phyloP scores from a whole-genome alignment of 2,113 vertebrate genomes.

The Fulica atra region DNA sequence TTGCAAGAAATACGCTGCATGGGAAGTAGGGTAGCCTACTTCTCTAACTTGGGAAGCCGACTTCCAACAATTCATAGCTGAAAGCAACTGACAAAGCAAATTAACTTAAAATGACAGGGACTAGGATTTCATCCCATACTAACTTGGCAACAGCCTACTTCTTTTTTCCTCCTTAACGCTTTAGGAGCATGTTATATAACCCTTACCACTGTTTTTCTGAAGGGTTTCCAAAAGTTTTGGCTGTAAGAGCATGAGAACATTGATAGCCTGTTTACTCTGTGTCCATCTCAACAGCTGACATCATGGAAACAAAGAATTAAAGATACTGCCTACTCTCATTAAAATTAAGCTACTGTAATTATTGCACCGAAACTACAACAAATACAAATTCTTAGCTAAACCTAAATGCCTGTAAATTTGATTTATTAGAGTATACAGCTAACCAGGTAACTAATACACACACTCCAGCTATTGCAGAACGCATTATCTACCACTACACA shows the following conservation, averaged over 20 bases:
- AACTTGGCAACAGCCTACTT: not conserved
- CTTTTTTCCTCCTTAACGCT: not conserved
- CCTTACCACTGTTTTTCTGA: not conserved
- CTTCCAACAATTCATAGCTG: not conserved
- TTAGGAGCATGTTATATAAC: not conserved
- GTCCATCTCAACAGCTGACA: not conserved
- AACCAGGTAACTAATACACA: not conserved
- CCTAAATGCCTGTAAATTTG: not conserved
- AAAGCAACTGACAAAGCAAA: conserved; percentile 1
- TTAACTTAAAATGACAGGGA: not conserved
- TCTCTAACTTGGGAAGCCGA: not conserved
- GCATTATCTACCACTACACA: not conserved
- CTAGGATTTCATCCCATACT: not conserved
- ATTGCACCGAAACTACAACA: not conserved
- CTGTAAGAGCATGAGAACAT: not conserved
- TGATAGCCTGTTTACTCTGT: not conserved
- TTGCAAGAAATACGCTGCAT: not conserved
- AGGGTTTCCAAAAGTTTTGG: not conserved
- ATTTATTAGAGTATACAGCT: not conserved
- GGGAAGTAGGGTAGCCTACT: not conserved
- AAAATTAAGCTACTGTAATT: not conserved
- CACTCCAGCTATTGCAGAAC: not conserved
- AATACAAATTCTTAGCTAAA: not conserved
- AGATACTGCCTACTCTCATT: not conserved
- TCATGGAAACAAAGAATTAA: not conserved